phyloP scores from a whole-genome alignment of 2,113 vertebrate genomes.

The Gopherus flavomarginatus region DNA sequence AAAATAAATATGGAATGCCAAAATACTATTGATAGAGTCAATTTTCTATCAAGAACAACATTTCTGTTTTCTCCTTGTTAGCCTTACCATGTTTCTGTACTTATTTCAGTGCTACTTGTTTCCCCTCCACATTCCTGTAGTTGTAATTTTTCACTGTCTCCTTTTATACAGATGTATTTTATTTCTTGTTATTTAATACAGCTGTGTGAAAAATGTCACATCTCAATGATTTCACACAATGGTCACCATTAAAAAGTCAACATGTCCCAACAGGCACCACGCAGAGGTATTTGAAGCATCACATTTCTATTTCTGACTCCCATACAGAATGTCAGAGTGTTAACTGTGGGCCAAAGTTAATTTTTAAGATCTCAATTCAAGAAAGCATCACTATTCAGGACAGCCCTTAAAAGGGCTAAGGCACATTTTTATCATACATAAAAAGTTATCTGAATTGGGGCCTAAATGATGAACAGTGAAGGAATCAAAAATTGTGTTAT shows the following conservation, averaged over 20 bases:
- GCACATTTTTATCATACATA: too few relatives aligned
- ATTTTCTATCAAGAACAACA: slow-evolving; percentile 44
- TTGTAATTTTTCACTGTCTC: slow-evolving; percentile 23
- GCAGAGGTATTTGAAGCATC: neutral
- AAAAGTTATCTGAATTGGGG: neutral
- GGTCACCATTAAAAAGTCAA: neutral
- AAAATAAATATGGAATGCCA: slow-evolving; percentile 35
- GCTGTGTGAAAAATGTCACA: neutral
- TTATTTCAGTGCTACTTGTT: neutral
- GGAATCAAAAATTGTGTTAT: neutral
- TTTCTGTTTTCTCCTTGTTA: slow-evolving; percentile 37
- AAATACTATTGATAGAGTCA: slow-evolving; percentile 14
- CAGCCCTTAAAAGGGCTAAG: neutral
- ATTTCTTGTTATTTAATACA: neutral
- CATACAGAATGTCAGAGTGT: neutral
- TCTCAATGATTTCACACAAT: neutral
- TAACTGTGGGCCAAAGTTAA: neutral
- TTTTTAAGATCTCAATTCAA: neutral
- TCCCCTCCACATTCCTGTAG: neutral
- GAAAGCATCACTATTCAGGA: neutral
- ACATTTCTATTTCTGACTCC: neutral
- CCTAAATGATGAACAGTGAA: neutral
- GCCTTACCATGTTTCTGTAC: neutral
- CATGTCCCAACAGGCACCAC: neutral
- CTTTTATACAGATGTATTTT: slow-evolving; percentile 32